Percentiles rank a stretch among this genome's conserved stretches.
Conservation (phyloP, 1,140 invertebrate species). For the Leptonema lineaticorne region DNA sequence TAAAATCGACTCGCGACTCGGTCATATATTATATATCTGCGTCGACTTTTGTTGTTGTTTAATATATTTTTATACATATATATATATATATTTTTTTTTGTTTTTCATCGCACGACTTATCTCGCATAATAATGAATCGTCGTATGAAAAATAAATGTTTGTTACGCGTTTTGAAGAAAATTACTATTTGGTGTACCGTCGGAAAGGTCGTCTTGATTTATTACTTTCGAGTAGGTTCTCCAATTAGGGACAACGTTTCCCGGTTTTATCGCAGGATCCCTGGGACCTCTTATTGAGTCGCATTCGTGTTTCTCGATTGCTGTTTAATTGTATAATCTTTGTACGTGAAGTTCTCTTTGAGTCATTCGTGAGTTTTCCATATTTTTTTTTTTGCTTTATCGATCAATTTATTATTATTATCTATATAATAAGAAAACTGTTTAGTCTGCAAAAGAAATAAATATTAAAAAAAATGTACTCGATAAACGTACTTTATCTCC, state of each 20-base stretch:
- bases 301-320: not conserved
- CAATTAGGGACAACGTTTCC: constrained; percentile 12
- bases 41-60: no score
- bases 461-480: not conserved
- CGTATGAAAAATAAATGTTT: no score
- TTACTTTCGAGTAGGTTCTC: not conserved
- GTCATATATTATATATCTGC: no score
- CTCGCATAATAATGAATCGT: no score
- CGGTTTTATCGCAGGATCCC: constrained; percentile 1
- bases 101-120: no score
- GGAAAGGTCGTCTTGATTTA: not conserved
- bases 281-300: constrained; percentile 4
- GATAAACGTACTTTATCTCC: not conserved
- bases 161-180: no score
- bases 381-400: not conserved
- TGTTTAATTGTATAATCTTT: constrained; percentile 11
- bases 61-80: not conserved
- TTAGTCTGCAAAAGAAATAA: no score
- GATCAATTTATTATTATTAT: not conserved
- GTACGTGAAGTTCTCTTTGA: not conserved
- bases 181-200: not conserved
- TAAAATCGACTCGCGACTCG: no score
- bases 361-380: not conserved
- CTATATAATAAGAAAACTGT: not conserved
- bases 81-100: no score